Evolutionary conservation across 2,888 invertebrate species (phyloP).

Genomic region (Physocephala rufipes): DNA sequence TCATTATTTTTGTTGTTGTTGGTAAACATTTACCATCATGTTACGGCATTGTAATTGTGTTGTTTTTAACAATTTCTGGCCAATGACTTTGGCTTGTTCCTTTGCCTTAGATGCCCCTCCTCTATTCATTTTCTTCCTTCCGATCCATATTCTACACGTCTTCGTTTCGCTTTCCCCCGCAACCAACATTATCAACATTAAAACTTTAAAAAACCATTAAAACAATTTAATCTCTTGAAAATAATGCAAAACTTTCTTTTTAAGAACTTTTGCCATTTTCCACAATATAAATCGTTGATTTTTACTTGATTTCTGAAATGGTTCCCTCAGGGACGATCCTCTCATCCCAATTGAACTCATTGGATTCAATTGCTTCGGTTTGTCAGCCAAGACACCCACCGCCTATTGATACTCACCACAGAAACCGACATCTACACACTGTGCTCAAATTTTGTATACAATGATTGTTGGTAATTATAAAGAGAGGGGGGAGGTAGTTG

Average conservation of each 20-base stretch:
- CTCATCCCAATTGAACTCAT: slow-evolving; percentile 16
- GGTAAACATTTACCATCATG: background rate
- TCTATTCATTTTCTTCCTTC: slow-evolving; percentile 28
- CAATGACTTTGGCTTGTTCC: slow-evolving; percentile 3
- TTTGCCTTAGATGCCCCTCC: background rate
- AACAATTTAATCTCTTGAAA: slow-evolving; percentile 66
- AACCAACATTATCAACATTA: slow-evolving; percentile 23
- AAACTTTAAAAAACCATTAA: slow-evolving; percentile 62
- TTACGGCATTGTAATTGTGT: slow-evolving; percentile 31
- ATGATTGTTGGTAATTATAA: background rate
- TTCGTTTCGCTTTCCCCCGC: slow-evolving; percentile 13
- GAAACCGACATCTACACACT: background rate
- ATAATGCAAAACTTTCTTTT: slow-evolving; percentile 50
- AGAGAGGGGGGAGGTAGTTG: background rate
- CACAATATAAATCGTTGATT: slow-evolving; percentile 60
- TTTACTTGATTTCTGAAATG: slow-evolving; percentile 46
- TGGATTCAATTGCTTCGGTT: too few relatives aligned
- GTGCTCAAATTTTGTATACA: too few relatives aligned
- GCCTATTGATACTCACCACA: background rate
- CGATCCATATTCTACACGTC: too few relatives aligned
- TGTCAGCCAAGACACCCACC: background rate
- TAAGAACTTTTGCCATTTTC: slow-evolving; percentile 41
- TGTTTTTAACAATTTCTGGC: slow-evolving; percentile 45
- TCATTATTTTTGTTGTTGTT: background rate
- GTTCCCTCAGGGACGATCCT: slow-evolving; percentile 49